Evolutionary conservation across 2,797 vertebrate genomes (phyloP), one percentile per base, ranked within the genome.

Genomic region (Amniataba percoides): DNA sequence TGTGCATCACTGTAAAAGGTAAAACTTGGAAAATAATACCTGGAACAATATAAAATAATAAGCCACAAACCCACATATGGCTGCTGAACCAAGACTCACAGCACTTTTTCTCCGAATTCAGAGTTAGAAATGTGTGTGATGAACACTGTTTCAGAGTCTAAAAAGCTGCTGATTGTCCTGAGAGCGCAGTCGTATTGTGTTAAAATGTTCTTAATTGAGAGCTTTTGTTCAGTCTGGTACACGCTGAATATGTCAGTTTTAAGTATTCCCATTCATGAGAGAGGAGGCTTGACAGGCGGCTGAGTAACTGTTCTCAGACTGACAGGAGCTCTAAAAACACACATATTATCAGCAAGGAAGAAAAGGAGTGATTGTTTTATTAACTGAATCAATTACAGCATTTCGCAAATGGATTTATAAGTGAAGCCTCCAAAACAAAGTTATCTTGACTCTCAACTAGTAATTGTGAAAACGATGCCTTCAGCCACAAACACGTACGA

Each of bases 21-120:
- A 73, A 63, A 36, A 63, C 71, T 72, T 27, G 18, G 18, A 51
- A 82, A 87, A 77, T 68, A 86, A 78, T 55, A 86, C 75, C 62
- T 82, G 75, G 71, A 85, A 72, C 7, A 42, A 27, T 61, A 19
- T 43, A 16, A 71, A 82, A 80, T 61, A 14, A 64, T 7, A 55
- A 77, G 40, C 74, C 83, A 64, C 64, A 78, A 71, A 81, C 51
- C 70, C 81, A 80, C 83, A 74, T 8, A 46, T 46, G 66, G 78
- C 71, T 25, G 40, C 60, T 5, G 53, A 66, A 78, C 34, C 60
- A 57, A 69, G 55, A 43, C 77, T 81, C 66, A 61, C 55, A 71
- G 13, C 3, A 48, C 39, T 56, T 51, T 21, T 70, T 73, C 27
- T 53, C 31, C 46, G 64, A 63, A 70, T 59, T 39, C 23, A 53